Conservation (phyloP, 2,888 invertebrate species). For the Orthosia gracilis region DNA sequence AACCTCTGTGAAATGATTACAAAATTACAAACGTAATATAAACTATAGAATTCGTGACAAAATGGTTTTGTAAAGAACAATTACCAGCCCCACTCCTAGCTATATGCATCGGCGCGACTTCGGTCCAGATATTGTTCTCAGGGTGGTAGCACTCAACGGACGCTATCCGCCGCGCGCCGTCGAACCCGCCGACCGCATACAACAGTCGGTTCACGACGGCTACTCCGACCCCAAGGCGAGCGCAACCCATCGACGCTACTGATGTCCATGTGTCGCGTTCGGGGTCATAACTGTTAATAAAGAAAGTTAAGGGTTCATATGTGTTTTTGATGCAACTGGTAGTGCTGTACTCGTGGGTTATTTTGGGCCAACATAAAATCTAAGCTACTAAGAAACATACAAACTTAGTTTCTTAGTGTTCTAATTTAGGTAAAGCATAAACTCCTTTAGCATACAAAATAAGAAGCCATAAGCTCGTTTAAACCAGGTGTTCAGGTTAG, state of each 20-base stretch:
- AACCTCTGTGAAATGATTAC: not conserved
- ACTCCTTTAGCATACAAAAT: too few species aligned
- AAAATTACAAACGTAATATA: not conserved
- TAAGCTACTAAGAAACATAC: too few species aligned
- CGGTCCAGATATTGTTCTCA: conserved; percentile 97
- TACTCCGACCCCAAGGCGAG: conserved; percentile 95
- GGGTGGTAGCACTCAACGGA: conserved; percentile 98
- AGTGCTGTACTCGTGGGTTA: too few species aligned
- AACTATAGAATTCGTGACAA: too few species aligned
- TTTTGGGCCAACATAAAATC: too few species aligned
- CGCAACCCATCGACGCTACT: conserved; percentile 94
- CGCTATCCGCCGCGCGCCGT: conserved; percentile 94
- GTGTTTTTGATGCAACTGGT: not conserved
- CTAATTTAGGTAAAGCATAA: too few species aligned
- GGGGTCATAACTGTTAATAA: conserved; percentile 94
- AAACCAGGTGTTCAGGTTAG: too few species aligned
- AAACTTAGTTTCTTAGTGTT: too few species aligned
- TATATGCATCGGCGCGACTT: conserved; percentile 94
- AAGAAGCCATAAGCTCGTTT: too few species aligned
- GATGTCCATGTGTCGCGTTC: conserved; percentile 95
- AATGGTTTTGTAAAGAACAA: conserved; percentile 4
- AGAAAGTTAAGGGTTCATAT: not conserved
- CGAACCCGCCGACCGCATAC: conserved; percentile 97
- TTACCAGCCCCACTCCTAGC: conserved; percentile 96
- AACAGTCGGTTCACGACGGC: conserved; percentile 95